Conservation (phyloP, 2,113 vertebrate species). For the Hyperoodon ampullatus region DNA sequence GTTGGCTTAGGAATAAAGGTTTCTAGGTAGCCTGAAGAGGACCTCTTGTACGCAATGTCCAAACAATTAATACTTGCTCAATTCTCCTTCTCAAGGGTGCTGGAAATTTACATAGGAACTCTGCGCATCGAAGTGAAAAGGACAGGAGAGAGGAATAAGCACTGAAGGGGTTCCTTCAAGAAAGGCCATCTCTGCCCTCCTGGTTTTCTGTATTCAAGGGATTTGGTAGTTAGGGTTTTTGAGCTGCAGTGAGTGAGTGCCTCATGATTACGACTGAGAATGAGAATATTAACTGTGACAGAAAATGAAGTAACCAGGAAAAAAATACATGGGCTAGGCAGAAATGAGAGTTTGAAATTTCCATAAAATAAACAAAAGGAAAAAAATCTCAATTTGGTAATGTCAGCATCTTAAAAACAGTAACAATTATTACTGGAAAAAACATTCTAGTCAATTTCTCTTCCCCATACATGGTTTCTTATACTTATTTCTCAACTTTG, state of each 20-base stretch:
- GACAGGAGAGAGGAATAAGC: neutral
- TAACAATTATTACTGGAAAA: neutral
- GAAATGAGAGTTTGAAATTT: neutral
- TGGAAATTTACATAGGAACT: neutral
- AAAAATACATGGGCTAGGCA: neutral
- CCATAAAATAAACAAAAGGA: slow-evolving; percentile 19
- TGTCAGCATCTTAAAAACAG: neutral
- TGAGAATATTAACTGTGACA: neutral
- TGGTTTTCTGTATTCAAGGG: neutral
- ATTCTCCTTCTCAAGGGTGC: neutral
- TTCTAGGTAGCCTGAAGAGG: neutral
- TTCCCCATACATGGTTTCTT: neutral
- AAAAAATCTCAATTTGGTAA: neutral
- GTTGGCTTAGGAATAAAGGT: slow-evolving; percentile 33
- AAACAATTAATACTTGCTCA: slow-evolving; percentile 1
- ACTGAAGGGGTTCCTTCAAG: neutral
- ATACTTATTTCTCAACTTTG: slow-evolving; percentile 47
- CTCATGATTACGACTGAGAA: neutral
- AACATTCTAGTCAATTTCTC: neutral
- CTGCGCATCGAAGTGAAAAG: neutral
- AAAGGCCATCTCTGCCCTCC: neutral
- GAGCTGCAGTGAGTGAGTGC: neutral
- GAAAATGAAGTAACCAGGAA: neutral
- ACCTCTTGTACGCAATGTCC: neutral
- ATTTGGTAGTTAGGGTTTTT: neutral